A percentile compares a stretch with the other conserved stretches of the same genome.
Evolutionary conservation across 92 coral and sea anemone species (phyloP).

Genomic region (Epizoanthus ramosus): DNA sequence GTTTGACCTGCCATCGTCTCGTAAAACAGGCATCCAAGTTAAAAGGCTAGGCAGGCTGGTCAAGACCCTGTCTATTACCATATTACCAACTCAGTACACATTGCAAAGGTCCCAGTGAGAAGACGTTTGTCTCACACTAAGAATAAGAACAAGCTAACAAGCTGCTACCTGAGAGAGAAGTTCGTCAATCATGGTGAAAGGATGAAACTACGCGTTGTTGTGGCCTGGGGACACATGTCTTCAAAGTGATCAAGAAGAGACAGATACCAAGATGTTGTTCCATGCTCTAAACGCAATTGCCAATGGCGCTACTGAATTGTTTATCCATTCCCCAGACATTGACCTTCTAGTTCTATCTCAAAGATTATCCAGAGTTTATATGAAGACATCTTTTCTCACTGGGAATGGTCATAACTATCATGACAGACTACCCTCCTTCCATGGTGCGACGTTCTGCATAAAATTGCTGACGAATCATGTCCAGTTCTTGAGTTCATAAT

Average conservation of each 20-base stretch:
- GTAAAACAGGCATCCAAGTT: slow-evolving; percentile 45
- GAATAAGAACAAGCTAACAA: slow-evolving; percentile 48
- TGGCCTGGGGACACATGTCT: slow-evolving; percentile 40
- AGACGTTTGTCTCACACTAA: slow-evolving; percentile 52
- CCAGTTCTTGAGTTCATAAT: too few relatives aligned
- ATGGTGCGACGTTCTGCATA: too few relatives aligned
- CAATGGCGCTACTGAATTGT: slow-evolving; percentile 40
- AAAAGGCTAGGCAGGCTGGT: slow-evolving; percentile 47
- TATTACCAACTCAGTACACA: slow-evolving; percentile 50
- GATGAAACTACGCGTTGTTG: slow-evolving; percentile 4
- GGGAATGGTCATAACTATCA: slow-evolving; percentile 45
- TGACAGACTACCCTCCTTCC: too few relatives aligned
- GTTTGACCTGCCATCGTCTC: slow-evolving; percentile 49
- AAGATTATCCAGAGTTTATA: slow-evolving; percentile 36
- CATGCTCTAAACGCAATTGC: slow-evolving; percentile 46
- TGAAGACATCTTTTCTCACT: slow-evolving; percentile 46
- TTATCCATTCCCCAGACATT: slow-evolving; percentile 53
- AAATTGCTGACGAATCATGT: too few relatives aligned
- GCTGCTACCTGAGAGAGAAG: slow-evolving; percentile 39
- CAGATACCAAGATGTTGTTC: slow-evolving; percentile 49
- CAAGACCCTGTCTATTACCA: slow-evolving; percentile 53
- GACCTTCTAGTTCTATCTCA: slow-evolving; percentile 49
- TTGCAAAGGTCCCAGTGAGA: slow-evolving; percentile 58
- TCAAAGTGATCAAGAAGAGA: slow-evolving; percentile 56
- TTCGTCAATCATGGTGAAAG: slow-evolving; percentile 4